Evolutionary conservation across 2,797 vertebrate species (phyloP).

Genomic region (Micropoecilia bifurca): DNA sequence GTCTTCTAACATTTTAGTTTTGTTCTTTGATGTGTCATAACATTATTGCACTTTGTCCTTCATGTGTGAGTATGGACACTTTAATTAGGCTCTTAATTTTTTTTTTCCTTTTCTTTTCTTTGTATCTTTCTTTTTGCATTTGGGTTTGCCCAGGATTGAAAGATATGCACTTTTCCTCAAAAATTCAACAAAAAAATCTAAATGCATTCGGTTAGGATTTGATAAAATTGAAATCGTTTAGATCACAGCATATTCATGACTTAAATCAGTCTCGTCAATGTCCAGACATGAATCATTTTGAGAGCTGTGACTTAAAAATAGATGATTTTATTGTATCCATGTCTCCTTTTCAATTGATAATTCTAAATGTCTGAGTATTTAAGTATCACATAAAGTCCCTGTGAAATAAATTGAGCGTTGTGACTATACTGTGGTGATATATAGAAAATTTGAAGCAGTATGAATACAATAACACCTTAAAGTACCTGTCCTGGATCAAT

Average conservation of each 20-base stretch:
- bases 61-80: conserved; percentile 7
- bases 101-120: not conserved
- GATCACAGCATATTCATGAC: not conserved
- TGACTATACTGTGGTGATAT: not conserved
- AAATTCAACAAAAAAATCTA: not conserved
- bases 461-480: conserved; percentile 5
- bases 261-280: not conserved
- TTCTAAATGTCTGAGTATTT: not conserved
- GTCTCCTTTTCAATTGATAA: not conserved
- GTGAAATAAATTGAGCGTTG: not conserved
- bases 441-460: not conserved
- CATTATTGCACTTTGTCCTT: conserved; percentile 17
- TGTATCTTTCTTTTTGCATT: not conserved
- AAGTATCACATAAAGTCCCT: not conserved
- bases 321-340: not conserved
- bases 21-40: conserved; percentile 19
- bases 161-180: not conserved
- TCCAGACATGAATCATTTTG: not conserved
- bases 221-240: not conserved
- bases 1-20: conserved; percentile 42
- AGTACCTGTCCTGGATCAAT: conserved; percentile 4
- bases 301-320: not conserved
- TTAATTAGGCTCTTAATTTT: conserved; percentile 24
- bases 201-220: not conserved
- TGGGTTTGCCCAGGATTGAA: not conserved